Percentiles rank a stretch among this genome's conserved stretches.
phyloP scores from a whole-genome alignment of 2,113 vertebrate species.

The Gymnocephalus cernua region DNA sequence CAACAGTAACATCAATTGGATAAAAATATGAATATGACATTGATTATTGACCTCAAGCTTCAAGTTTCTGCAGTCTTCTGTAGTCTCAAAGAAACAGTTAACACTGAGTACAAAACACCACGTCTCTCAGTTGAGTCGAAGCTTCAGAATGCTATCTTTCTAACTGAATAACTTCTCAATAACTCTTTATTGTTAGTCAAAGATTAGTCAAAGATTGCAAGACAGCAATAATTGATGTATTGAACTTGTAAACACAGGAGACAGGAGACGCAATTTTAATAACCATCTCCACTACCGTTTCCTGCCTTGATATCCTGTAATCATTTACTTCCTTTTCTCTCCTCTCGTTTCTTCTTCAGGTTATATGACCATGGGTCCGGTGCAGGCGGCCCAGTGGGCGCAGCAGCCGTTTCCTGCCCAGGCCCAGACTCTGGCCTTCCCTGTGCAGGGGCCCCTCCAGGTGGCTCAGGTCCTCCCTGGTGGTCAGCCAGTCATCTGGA shows the following conservation, averaged over 20 bases:
- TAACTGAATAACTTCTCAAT: background rate
- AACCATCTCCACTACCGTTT: background rate
- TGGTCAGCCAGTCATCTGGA: slow-evolving; percentile 96
- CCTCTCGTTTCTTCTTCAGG: slow-evolving; percentile 81
- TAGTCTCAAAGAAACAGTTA: background rate
- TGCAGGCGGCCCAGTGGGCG: slow-evolving; percentile 97
- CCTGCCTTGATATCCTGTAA: background rate
- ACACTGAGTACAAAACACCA: background rate
- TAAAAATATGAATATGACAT: background rate
- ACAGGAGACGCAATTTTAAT: background rate
- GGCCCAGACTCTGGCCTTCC: slow-evolving; percentile 92
- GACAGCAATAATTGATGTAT: background rate
- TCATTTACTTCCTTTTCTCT: background rate
- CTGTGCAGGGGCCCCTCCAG: slow-evolving; percentile 84
- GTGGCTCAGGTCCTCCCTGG: slow-evolving; percentile 95
- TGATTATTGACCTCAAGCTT: background rate
- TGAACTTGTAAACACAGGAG: background rate
- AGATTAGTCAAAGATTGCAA: background rate
- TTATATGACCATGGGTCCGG: slow-evolving; percentile 98
- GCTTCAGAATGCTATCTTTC: background rate
- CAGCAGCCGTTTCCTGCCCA: slow-evolving; percentile 93
- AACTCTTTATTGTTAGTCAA: slow-evolving; percentile 4
- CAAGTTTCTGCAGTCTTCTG: background rate
- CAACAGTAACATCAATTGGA: background rate
- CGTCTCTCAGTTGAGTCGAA: background rate